These are phyloP conservation scores for Antennarius maculatus DNA, from an alignment of 2,797 vertebrate genomes.

Conservation along the genomic window DNA sequence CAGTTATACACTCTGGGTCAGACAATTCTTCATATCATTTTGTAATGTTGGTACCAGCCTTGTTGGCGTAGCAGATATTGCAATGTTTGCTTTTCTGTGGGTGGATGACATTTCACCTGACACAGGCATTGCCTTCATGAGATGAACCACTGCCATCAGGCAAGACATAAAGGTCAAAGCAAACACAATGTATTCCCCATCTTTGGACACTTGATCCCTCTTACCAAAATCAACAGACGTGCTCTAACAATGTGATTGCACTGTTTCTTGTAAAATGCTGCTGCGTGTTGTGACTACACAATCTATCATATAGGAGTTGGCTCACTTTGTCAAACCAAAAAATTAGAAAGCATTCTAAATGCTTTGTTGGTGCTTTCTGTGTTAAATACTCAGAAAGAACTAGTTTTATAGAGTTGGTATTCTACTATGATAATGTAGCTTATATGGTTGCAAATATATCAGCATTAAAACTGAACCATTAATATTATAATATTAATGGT, in stretches of 20 bases:
- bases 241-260: slow-evolving; percentile 66
- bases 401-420: not conserved
- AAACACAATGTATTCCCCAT: slow-evolving; percentile 22
- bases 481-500: not conserved
- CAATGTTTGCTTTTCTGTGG: slow-evolving; percentile 6
- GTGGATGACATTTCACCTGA: not conserved
- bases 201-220: slow-evolving; percentile 10
- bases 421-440: accelerated
- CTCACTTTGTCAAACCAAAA: slow-evolving; percentile 34
- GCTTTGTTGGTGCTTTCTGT: slow-evolving; percentile 2
- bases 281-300: slow-evolving; percentile 44
- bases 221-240: slow-evolving; percentile 66
- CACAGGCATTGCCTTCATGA: not conserved
- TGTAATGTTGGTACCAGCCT: slow-evolving; percentile 14
- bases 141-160: slow-evolving; percentile 15
- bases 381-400: not conserved
- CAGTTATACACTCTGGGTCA: slow-evolving; percentile 14
- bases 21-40: slow-evolving; percentile 2
- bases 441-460: not conserved
- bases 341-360: not conserved
- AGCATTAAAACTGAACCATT: too few species aligned
- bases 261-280: slow-evolving; percentile 62
- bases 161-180: slow-evolving; percentile 23
- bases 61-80: slow-evolving; percentile 9
- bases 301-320: slow-evolving; percentile 14